A percentile compares a stretch with the other conserved stretches of the same genome.
These are phyloP conservation scores for Trilocha varians DNA, from an alignment of 2,888 invertebrate species.

Conservation along the genomic window DNA sequence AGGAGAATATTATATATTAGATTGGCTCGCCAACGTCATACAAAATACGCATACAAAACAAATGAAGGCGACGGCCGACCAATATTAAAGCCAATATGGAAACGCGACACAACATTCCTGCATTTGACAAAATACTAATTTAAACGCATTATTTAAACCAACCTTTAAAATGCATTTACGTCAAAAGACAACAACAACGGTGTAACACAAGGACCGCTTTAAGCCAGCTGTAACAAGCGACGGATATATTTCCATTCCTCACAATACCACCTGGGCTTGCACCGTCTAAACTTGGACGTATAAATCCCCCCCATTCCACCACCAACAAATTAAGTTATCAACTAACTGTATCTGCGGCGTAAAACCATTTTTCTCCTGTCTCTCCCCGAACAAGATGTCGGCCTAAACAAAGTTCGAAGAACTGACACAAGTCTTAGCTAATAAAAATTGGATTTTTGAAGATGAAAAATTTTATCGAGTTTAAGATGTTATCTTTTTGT, in stretches of 20 bases:
- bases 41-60: too few species aligned
- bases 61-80: too few species aligned
- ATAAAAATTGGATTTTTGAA: background rate
- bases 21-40: too few species aligned
- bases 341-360: constrained; percentile 15
- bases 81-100: too few species aligned
- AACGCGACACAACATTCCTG: too few species aligned
- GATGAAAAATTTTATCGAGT: background rate
- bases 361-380: constrained; percentile 18
- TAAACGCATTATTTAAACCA: too few species aligned
- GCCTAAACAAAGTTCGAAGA: background rate
- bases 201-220: background rate
- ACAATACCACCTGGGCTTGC: constrained; percentile 64
- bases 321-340: constrained; percentile 51
- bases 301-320: constrained; percentile 4
- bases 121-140: too few species aligned
- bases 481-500: too few species aligned
- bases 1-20: too few species aligned
- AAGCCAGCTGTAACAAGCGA: constrained; percentile 23
- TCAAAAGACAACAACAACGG: constrained; percentile 6
- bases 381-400: constrained; percentile 1
- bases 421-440: background rate
- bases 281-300: constrained; percentile 43
- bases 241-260: constrained; percentile 57
- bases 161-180: too few species aligned